Evolutionary conservation across 2,888 invertebrate species (phyloP), one percentile per base, ranked within the genome.

Genomic region (Eupithecia inturbata): DNA sequence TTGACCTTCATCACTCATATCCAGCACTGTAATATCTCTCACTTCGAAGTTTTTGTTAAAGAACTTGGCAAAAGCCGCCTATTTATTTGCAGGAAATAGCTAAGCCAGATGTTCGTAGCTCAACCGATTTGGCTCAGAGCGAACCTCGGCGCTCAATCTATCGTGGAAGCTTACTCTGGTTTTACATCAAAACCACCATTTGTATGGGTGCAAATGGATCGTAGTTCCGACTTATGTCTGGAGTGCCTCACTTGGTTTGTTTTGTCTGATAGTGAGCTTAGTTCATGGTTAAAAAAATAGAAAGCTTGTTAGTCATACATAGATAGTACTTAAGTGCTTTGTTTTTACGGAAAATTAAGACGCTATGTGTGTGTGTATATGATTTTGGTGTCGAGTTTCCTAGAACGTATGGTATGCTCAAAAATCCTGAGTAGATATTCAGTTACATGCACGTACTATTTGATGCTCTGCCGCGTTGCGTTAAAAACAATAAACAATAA

Each of bases 121-220:
- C 36, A 36, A 66, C 39, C 39, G 66, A 66, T 66, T 66, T 66
- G 22, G 64, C 71, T 66, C 66, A 41, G 39, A 22, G 39, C 26
- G 68, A 63, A 33, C 26, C 64, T 16, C 57, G n/a, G 49, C 36
- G 14, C 67, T 26, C 71, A 57, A 71, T 71, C 53, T 67, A 26
- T 71, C 70, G 53, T 39, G 4, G 10, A 39, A 19, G 16, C 33
- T 66, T 71, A 62, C 57, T 62, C 45, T 26, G 41, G 67, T 68
- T 62, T 9, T 33, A 68, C 33, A 53, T 68, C 45, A 67, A 67
- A 73, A 70, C 60, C 69, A 26, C 60, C 10, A 70, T 73, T 60
- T 66, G 60, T 66, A 33, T 60, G 41, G 41, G 60, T 67, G 45
- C 69, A 70, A 73, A 73, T 69, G 57, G 60, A 22, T 67, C 67